A percentile compares a stretch with the other conserved stretches of the same genome.
Evolutionary conservation across 2,888 invertebrate species (phyloP).

Genomic region (Thelaira solivaga): DNA sequence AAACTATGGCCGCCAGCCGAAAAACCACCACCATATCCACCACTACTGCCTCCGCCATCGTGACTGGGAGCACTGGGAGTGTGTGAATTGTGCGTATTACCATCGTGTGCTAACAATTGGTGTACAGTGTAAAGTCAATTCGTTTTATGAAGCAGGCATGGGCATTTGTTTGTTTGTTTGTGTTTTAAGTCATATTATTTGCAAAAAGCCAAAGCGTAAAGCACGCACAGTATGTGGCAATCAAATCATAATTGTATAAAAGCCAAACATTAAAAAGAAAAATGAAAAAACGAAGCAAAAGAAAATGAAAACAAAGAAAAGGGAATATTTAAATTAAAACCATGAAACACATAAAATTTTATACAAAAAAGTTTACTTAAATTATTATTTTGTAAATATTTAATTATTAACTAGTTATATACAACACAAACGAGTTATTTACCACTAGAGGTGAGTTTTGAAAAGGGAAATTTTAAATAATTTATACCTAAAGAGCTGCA

Average conservation of each 20-base stretch:
- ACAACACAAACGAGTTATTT: constrained; percentile 27
- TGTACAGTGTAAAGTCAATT: constrained; percentile 7
- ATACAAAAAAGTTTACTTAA: constrained; percentile 12
- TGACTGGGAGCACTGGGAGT: constrained; percentile 69
- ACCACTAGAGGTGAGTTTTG: constrained; percentile 35
- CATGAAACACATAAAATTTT: constrained; percentile 23
- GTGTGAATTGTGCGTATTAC: constrained; percentile 69
- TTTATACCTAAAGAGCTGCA: no score
- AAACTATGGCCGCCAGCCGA: constrained; percentile 75
- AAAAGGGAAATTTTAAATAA: constrained; percentile 12
- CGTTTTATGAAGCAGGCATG: neutral
- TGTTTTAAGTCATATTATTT: constrained; percentile 20
- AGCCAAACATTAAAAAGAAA: constrained; percentile 18
- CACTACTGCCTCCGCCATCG: constrained; percentile 66
- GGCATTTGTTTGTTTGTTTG: neutral
- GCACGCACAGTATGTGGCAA: constrained; percentile 36
- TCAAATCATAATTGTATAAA: neutral
- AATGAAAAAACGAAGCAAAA: neutral
- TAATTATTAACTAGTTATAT: constrained; percentile 17
- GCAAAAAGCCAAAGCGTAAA: constrained; percentile 38
- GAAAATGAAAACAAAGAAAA: constrained; percentile 7
- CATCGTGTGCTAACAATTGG: constrained; percentile 64
- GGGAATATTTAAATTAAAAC: constrained; percentile 23
- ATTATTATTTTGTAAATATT: neutral
- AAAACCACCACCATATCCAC: constrained; percentile 75